Base-by-base conservation (phyloP, 2,113 vertebrate species). In the Myodes glareolus region DNA sequence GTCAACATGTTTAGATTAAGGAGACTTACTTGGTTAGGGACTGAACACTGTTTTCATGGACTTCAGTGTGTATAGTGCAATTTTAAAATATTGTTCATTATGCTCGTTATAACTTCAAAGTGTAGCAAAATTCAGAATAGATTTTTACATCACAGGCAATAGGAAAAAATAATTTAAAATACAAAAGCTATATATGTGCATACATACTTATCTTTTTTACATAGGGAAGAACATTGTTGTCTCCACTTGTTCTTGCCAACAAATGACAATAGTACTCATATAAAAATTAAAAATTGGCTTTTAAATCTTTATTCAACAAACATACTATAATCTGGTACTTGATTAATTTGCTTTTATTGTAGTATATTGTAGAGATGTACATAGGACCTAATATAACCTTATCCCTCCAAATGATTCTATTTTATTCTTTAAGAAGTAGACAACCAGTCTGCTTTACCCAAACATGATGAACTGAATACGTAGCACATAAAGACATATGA, bases 41-140 rank as follows among this genome's bases (percentile, higher is more conserved):
- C 25, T 92, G 50, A 82, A 61, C 36, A 52, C 33, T 52, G 27
- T 89, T 47, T 19, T 75, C 12, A 33, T n/a, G 17, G 39, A 67
- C 36, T 8, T 88, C 7, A 73, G 25, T 92, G 42, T 72, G 7
- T 92, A 72, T 87, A 77, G 50, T 52, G 25, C 25, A 85, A 21
- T 80, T 93, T 82, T 14, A 31, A 80, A 93, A 86, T 89, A 2
- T 25, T 91, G 61, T 50, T 94, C 8, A 3, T 85, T 72, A n/a
- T 81, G 29, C 17, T 91, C 33, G 72, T 91, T 95, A 58, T 68
- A 92, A 61, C 14, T 94, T 92, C 31, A 47, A 36, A 3, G 91
- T 72, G 82, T 82, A 84, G 16, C 23, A 94, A 13, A 81, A 16
- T 16, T 89, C 42, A 81, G 61, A 76, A 63, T 12, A 89, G 17